Conservation (phyloP, 1,140 invertebrate species). For the Drosophila pandora region DNA sequence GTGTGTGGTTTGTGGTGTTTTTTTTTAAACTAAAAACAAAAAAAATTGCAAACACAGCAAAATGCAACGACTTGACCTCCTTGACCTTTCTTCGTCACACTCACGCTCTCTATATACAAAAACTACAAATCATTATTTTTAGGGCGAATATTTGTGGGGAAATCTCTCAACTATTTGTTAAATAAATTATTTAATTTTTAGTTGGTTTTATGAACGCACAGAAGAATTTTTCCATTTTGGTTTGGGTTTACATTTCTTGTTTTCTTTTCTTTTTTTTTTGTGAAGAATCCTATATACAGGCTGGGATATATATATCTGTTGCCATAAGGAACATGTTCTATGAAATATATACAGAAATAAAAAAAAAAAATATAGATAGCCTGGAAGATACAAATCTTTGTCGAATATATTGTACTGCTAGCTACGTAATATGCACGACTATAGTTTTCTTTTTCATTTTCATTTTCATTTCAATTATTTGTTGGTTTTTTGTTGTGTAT, state of each 20-base stretch:
- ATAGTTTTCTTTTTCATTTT: not conserved
- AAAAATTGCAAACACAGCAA: constrained; percentile 38
- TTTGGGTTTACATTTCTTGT: constrained; percentile 2
- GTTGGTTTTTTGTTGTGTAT: constrained; percentile 1
- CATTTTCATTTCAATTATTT: not conserved
- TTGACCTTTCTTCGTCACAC: no score
- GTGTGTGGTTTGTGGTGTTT: not conserved
- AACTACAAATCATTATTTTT: constrained; percentile 33
- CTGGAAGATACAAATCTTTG: not conserved
- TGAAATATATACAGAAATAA: constrained; percentile 9
- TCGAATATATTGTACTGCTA: not conserved
- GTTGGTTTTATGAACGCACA: not conserved
- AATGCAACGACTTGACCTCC: no score
- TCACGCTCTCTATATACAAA: constrained; percentile 38
- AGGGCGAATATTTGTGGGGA: not conserved
- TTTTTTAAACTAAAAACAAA: constrained; percentile 26
- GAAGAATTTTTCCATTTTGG: constrained; percentile 4
- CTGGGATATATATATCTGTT: not conserved
- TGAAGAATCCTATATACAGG: constrained; percentile 6
- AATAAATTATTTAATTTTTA: not conserved
- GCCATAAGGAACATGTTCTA: constrained; percentile 9
- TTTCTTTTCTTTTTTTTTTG: not conserved
- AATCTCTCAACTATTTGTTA: not conserved
- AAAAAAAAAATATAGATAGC: not conserved
- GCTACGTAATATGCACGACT: not conserved